Evolutionary conservation across 64 coral and sea anemone genomes (phyloP).

Genomic region (Stylophora pistillata): DNA sequence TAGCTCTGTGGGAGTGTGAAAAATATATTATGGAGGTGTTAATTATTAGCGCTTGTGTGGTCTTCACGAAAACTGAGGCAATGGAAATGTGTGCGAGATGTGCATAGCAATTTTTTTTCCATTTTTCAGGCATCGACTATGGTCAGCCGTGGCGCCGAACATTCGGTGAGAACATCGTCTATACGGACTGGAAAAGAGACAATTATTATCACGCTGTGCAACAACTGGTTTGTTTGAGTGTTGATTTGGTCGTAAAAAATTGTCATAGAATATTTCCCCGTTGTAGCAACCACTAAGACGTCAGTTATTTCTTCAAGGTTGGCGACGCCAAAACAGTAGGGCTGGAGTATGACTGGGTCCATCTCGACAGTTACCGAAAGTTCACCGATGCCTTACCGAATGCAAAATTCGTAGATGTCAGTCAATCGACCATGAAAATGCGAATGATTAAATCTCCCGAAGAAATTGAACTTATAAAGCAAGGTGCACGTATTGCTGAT

Average conservation of each 20-base stretch:
- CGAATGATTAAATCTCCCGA: slow-evolving; percentile 90
- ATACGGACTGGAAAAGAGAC: slow-evolving; percentile 97
- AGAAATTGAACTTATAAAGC: slow-evolving; percentile 85
- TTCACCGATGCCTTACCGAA: slow-evolving; percentile 79
- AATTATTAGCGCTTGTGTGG: too few species aligned
- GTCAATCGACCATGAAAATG: slow-evolving; percentile 83
- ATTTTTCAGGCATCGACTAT: slow-evolving; percentile 81
- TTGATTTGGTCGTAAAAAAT: background rate
- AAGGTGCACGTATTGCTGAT: slow-evolving; percentile 81
- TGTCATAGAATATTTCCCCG: too few species aligned
- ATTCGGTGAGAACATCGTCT: slow-evolving; percentile 91
- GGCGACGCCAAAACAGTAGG: slow-evolving; percentile 80
- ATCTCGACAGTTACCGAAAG: slow-evolving; percentile 54
- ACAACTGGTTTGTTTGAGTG: slow-evolving; percentile 45
- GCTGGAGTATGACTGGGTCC: slow-evolving; percentile 78
- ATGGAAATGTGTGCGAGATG: background rate
- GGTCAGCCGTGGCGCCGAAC: slow-evolving; percentile 91
- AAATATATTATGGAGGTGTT: too few species aligned
- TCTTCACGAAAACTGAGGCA: too few species aligned
- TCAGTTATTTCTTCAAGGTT: background rate
- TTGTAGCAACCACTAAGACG: background rate
- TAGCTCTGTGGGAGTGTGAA: too few species aligned
- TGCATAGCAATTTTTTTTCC: background rate
- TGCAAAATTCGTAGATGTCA: slow-evolving; percentile 74
- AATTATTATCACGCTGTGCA: slow-evolving; percentile 82